Evolutionary conservation across 2,113 vertebrate species (phyloP), one percentile per base, ranked within the genome.

Genomic region (Dasypus novemcinctus): DNA sequence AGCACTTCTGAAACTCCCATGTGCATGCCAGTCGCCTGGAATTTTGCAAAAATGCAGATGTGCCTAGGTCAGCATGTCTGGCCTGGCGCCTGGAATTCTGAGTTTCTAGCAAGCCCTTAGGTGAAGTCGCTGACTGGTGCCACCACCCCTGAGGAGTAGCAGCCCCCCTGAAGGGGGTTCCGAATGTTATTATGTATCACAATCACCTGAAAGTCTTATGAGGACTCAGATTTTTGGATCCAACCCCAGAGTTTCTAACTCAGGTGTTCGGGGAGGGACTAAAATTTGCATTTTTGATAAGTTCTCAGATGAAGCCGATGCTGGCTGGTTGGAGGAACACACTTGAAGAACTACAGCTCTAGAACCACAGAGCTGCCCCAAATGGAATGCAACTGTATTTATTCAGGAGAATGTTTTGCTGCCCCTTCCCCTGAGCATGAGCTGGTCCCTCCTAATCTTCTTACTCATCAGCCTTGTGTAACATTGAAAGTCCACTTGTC

Each of bases 1-100:
- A 17, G 46, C 10, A 54, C 59, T 87, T 94, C 25, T 63, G 46
- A 91, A 85, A 81, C 15, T 72, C 93, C 61, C 63, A 78, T 64
- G 27, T 74, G 11, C 36, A 74, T 64, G 78, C 66, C 20, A 52
- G 1, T 38, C 36, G 31, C 15, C 20, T 52, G 33, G n/a, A 78
- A 52, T 64, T 75, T 74, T 85, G 36, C 86, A 69, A 80, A 93
- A 93, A 92, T 71, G n/a, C 11, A 80, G 83, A 74, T 21, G 20
- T 79, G 49, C 78, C 61, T 81, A 68, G 25, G 69, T 68, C 84
- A 88, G 36, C 46, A 27, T 6, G 21, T n/a, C 27, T 83, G 33
- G 41, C 29, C 8, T 61, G 31, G 27, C n/a, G 29, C 17, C 38
- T 78, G 41, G 80, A 23, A 76, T 88, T 90, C 29, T 54, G 89